Base-by-base conservation (phyloP, 2,888 invertebrate species). In the Stenichneumon culpator region DNA sequence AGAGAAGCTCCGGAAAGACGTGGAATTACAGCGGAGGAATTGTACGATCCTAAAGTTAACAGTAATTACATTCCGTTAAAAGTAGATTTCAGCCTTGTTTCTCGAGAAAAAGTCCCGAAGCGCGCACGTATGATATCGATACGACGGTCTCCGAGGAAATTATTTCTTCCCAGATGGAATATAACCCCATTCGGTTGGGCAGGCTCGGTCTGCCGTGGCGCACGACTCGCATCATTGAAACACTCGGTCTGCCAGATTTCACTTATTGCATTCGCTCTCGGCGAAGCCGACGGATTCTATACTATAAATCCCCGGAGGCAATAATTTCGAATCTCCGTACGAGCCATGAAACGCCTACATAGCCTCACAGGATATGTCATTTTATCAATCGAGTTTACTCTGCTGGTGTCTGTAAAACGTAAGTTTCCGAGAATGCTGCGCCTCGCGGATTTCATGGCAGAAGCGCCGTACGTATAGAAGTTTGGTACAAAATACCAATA, bases 281-380 rank as follows among this genome's bases (percentile, higher is more conserved):
- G 82, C 70, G 65, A 25, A 60, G 74, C 54, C 65, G 25, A 75
- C 65, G 79, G 74, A 78, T 82, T 82, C 74, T 79, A 75, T 72
- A 60, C 68, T 16, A 79, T 82, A 79, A 82, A 84, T 82, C 82
- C 82, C 84, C 57, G 50, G 84, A 70, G 82, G 84, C 82, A 74
- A 82, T 82, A 82, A 82, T 54, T 82, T 82, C 74, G 78, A 67
- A 52, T 79, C 84, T 82, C 84, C 74, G 79, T 82, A 75, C 36
- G 47, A 54, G 67, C 47, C 77, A 39, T 52, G 60, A 28, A 57
- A 67, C 65, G 57, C 70, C 60, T 36, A 79, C 57, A 63, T 68
- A 57, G 39, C 63, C 36, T 60, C 47, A 52, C 52, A 32, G 57
- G 32, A 65, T 60, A 81, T 50, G 39, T 80, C 57, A 82, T 74